Base-by-base conservation (phyloP, 2,888 invertebrate genomes). In the Pyralis farinalis region DNA sequence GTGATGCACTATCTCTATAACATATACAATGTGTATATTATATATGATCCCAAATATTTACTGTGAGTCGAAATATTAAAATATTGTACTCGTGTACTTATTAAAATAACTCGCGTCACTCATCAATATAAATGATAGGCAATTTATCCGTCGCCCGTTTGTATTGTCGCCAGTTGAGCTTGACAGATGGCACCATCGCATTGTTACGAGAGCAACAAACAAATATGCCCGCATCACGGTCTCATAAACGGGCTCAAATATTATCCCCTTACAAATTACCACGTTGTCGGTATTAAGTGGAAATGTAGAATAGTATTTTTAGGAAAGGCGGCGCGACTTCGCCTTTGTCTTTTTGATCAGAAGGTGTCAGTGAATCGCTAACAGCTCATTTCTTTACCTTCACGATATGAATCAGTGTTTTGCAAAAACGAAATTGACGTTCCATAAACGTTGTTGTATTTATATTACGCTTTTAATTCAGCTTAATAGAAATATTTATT, bases 201-300 rank as follows among this genome's bases (percentile, higher is more conserved):
- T 71, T 71, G 71, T 71, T 63, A 63, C 70, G 32, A 68, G 60
- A 75, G 71, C 68, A 74, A 74, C 78, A 81, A 80, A 83, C 83
- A 84, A 83, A 85, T 82, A 84, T 73, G 78, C 71, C 64, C 55
- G 61, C 76, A 74, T 79, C 81, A 79, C 71, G 75, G 72, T 71
- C 73, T 74, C 76, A 81, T 83, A 81, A 82, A 77, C 75, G 79
- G 64, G 77, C 81, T 78, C 70, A 77, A 81, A 78, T 73, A 74
- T 80, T 80, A 84, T 84, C 82, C 84, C 28, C 7, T 39, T 33
- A 39, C 33, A 37, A 37, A 37, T 36, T 28, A 20, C 29, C 27
- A 27, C 28, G 28, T 29, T 27, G 36, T 16, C 16, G 11, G 20
- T 27, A 6, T 36, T 27, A 20, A 34, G 34, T 21, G 34, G 25